A percentile compares a stretch with the other conserved stretches of the same genome.
Conservation (phyloP, 2,888 invertebrate genomes). For the Xanthorhoe designata region DNA sequence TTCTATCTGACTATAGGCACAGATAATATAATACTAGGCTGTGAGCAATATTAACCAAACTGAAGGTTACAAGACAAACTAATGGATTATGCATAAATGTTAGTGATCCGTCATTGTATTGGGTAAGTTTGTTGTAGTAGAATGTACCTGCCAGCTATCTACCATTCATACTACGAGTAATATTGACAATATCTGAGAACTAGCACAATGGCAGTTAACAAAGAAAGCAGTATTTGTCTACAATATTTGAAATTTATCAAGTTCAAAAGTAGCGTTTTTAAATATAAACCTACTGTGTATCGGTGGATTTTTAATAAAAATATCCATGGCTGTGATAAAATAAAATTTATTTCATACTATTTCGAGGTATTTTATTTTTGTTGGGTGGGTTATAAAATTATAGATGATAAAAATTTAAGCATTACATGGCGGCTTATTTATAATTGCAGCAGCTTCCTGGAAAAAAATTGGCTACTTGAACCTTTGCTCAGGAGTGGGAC, state of each 20-base stretch:
- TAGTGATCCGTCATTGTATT: constrained; percentile 42
- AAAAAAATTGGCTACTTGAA: no score
- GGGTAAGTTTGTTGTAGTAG: constrained; percentile 25
- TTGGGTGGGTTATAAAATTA: no score
- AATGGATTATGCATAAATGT: constrained; percentile 42
- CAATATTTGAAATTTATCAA: constrained; percentile 46
- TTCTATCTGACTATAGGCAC: not conserved
- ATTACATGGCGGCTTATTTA: no score
- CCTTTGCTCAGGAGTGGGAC: no score
- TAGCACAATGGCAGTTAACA: constrained; percentile 41
- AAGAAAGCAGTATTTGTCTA: constrained; percentile 37
- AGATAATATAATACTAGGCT: no score
- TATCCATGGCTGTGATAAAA: no score
- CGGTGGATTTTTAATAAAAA: no score
- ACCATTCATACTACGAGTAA: constrained; percentile 12
- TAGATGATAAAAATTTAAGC: no score
- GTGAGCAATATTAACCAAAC: not conserved
- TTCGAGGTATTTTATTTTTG: no score
- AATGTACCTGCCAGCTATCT: constrained; percentile 23
- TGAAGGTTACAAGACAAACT: constrained; percentile 30
- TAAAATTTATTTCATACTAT: no score
- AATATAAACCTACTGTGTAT: no score
- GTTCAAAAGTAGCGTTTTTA: constrained; percentile 49
- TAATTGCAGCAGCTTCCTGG: no score
- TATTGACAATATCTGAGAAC: constrained; percentile 28